phyloP scores from a whole-genome alignment of 2,888 invertebrate species.

The Salticus scenicus region DNA sequence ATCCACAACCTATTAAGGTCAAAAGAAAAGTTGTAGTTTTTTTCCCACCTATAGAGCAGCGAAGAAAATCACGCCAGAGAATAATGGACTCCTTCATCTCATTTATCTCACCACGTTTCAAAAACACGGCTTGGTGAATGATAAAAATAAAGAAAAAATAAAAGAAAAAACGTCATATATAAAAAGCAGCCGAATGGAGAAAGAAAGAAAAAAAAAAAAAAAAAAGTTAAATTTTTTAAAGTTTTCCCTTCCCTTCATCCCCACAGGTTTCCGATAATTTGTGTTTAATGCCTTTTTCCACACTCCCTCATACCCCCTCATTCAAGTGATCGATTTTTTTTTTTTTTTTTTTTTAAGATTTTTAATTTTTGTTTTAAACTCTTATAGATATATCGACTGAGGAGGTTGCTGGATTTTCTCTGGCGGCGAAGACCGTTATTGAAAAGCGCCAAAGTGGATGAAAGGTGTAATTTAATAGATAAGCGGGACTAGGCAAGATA shows the following conservation, averaged over 20 bases:
- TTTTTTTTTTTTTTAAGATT: slow-evolving; percentile 22
- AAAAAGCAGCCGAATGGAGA: slow-evolving; percentile 24
- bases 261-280: slow-evolving; percentile 70
- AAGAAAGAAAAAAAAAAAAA: no score
- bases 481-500: not conserved
- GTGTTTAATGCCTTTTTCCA: slow-evolving; percentile 68
- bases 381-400: slow-evolving; percentile 60
- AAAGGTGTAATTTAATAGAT: not conserved
- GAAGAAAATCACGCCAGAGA: slow-evolving; percentile 45
- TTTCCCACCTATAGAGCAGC: not conserved
- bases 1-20: slow-evolving; percentile 66
- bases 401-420: slow-evolving; percentile 55
- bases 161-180: slow-evolving; percentile 28
- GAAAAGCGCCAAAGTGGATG: slow-evolving; percentile 39
- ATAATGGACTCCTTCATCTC: slow-evolving; percentile 60
- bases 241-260: slow-evolving; percentile 36
- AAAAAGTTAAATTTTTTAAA: slow-evolving; percentile 38
- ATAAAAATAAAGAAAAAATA: slow-evolving; percentile 20
- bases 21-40: slow-evolving; percentile 55
- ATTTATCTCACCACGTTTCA: slow-evolving; percentile 67
- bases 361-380: slow-evolving; percentile 25
- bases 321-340: slow-evolving; percentile 54
- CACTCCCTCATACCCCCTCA: slow-evolving; percentile 1
- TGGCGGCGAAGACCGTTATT: slow-evolving; percentile 20
- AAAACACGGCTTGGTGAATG: slow-evolving; percentile 49